Conservation (phyloP, 2,797 vertebrate species). For the Myoxocephalus aenaeus region DNA sequence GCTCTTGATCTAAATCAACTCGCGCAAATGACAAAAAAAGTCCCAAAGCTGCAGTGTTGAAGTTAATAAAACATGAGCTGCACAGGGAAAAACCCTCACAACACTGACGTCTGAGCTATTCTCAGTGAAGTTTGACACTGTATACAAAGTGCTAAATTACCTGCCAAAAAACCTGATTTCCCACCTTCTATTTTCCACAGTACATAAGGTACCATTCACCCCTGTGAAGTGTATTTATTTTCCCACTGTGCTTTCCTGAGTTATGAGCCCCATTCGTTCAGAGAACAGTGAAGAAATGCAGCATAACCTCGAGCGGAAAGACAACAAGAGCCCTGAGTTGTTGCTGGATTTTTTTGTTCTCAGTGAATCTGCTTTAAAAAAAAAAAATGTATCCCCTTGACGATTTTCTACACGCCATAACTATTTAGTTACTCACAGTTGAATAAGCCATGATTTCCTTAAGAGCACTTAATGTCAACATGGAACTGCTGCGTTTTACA, state of each 20-base stretch:
- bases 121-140: slow-evolving; percentile 68
- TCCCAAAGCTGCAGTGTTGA: slow-evolving; percentile 40
- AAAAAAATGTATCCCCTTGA: slow-evolving; percentile 15
- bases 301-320: slow-evolving; percentile 57
- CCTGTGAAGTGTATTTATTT: slow-evolving; percentile 71
- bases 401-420: slow-evolving; percentile 37
- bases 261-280: slow-evolving; percentile 54
- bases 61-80: slow-evolving; percentile 66
- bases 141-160: slow-evolving; percentile 79
- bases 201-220: slow-evolving; percentile 66
- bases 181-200: slow-evolving; percentile 60
- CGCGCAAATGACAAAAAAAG: slow-evolving; percentile 44
- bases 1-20: slow-evolving; percentile 61
- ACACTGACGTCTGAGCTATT: slow-evolving; percentile 59
- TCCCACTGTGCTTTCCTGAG: slow-evolving; percentile 66
- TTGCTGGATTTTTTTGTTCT: slow-evolving; percentile 34
- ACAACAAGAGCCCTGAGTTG: slow-evolving; percentile 37
- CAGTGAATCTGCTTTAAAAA: slow-evolving; percentile 27
- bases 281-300: slow-evolving; percentile 57
- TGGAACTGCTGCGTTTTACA: slow-evolving; percentile 38
- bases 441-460: slow-evolving; percentile 62
- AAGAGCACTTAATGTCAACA: slow-evolving; percentile 66
- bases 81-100: slow-evolving; percentile 37
- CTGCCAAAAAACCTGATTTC: slow-evolving; percentile 70
- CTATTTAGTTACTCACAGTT: slow-evolving; percentile 49